Conservation (phyloP, 2,888 invertebrate species). For the Drosophila borealis region DNA sequence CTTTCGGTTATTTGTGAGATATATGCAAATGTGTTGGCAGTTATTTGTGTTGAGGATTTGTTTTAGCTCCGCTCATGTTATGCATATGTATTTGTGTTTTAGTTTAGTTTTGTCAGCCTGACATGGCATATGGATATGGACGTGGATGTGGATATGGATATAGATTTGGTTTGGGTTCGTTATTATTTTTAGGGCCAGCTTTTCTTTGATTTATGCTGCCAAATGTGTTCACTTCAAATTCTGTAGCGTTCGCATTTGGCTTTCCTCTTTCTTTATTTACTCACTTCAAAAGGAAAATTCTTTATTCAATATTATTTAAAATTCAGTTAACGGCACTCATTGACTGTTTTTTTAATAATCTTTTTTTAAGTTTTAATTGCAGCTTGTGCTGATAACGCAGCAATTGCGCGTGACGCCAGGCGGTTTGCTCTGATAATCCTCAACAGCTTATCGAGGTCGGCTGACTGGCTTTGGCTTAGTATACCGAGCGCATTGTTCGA, state of each 20-base stretch:
- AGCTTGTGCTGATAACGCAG: neutral
- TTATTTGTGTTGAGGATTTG: slow-evolving; percentile 79
- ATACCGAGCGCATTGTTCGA: slow-evolving; percentile 1
- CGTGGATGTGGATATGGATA: slow-evolving; percentile 32
- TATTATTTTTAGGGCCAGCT: slow-evolving; percentile 44
- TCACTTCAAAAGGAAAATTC: neutral
- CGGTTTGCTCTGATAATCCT: neutral
- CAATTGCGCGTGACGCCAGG: neutral
- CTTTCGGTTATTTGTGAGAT: slow-evolving; percentile 65
- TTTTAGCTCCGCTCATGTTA: slow-evolving; percentile 65
- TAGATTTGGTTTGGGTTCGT: slow-evolving; percentile 56
- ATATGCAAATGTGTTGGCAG: slow-evolving; percentile 76
- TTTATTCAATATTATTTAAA: slow-evolving; percentile 6
- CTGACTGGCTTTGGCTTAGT: slow-evolving; percentile 2
- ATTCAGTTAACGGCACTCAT: neutral
- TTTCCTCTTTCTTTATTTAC: neutral
- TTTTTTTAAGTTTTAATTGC: neutral
- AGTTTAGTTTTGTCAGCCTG: slow-evolving; percentile 76
- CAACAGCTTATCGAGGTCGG: neutral
- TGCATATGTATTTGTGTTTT: slow-evolving; percentile 78
- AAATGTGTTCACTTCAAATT: slow-evolving; percentile 54
- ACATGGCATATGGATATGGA: slow-evolving; percentile 59
- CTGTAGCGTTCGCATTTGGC: slow-evolving; percentile 18
- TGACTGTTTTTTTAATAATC: slow-evolving; percentile 1
- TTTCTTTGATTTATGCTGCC: slow-evolving; percentile 67